These are phyloP conservation scores for Agriopis marginaria DNA, from an alignment of 2,888 invertebrate genomes.

Conservation along the genomic window DNA sequence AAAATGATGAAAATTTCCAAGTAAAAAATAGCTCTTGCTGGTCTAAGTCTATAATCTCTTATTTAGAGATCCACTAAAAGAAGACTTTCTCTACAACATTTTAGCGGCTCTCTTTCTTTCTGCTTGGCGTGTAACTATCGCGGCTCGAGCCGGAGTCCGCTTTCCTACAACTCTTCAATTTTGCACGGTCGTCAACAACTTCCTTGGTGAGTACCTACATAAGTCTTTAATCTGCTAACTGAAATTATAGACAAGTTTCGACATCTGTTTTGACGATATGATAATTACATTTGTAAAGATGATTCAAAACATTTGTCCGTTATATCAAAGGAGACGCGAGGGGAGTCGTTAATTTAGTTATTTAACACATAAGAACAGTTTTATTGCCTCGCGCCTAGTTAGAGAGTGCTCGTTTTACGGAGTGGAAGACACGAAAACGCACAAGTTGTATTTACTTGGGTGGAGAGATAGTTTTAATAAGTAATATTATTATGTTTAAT, in stretches of 20 bases:
- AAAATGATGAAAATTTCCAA: no score
- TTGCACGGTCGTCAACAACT: no score
- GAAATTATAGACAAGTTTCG: conserved; percentile 6
- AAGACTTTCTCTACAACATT: no score
- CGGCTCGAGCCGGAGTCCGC: no score
- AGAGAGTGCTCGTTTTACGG: conserved; percentile 40
- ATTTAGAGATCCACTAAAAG: no score
- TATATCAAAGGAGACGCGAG: conserved; percentile 40
- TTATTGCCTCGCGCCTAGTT: conserved; percentile 46
- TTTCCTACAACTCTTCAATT: no score
- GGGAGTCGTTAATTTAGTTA: conserved; percentile 41
- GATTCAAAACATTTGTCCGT: conserved; percentile 29
- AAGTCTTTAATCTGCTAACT: neutral
- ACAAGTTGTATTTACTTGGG: neutral
- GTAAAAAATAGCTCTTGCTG: no score
- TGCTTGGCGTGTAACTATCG: no score
- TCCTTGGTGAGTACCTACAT: no score
- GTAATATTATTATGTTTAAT: no score
- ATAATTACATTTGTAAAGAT: conserved; percentile 29
- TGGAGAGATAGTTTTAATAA: neutral
- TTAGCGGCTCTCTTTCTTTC: no score
- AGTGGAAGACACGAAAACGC: neutral
- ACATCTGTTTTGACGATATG: conserved; percentile 17
- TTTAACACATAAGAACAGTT: conserved; percentile 41
- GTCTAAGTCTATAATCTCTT: no score